Base-by-base conservation (phyloP, 1,140 invertebrate species). In the Elysia chlorotica region DNA sequence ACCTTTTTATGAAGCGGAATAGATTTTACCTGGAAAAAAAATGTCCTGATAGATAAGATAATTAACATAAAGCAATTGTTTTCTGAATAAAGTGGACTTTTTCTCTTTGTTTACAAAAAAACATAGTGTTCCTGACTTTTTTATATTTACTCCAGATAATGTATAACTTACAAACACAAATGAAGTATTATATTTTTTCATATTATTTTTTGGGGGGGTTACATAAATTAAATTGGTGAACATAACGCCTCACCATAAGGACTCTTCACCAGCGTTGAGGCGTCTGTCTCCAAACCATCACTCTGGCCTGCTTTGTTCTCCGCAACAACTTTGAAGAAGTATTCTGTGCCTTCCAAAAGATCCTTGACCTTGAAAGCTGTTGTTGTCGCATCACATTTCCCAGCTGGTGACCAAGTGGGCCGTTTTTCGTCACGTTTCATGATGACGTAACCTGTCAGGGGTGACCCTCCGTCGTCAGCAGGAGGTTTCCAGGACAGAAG, bases 261-360 rank as follows among this genome's bases (percentile, higher is more conserved):
- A 87, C 95, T 95, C 88, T 97, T 98, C 94, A 79, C 74, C 41
- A 57, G 92, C 63, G 97, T 92, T 23, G 93, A 89, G 61, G 93
- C 90, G 0, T 96, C 97, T 14, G 94, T 91, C 63, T 98, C 95
- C 73, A 96, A 96, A 35, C 95, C 93, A 76, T 81, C 77, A 72
- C 83, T 83, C 37, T 71, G 65, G 53, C 85, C 97, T 61, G 96
- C 95, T 6, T 95, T 95, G 87, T 99, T 99, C 59, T 79, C 82
- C 37, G 97, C 97, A 56, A 88, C 85, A 0, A 99, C 93, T 73
- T 97, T 91, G 91, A 99, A 99, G 86, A 98, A 95, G 83, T 99
- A 99, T 92, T 30, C 95, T 93, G 72, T 93, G 91, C 14, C 92
- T 87, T 78, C 82, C n/a, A 76, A 92, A 14, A 99, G 87, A 78